Evolutionary conservation across 2,888 invertebrate genomes (phyloP), one percentile per base, ranked within the genome.

Genomic region (Rambutsinella grinnellia): DNA sequence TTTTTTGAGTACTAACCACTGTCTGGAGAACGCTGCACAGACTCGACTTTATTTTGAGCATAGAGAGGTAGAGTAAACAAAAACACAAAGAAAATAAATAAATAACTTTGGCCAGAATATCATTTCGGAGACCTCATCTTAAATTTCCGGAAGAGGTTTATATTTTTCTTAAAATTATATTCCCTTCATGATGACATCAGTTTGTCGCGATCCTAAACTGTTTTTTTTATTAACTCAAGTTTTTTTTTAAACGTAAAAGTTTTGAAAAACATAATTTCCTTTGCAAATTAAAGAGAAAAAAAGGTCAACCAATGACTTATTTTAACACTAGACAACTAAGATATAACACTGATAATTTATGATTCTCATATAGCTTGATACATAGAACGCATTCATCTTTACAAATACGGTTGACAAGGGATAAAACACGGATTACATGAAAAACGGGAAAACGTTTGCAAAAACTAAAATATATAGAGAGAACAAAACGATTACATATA

Each of bases 1-100:
- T n/a, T n/a, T n/a, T n/a, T n/a, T n/a, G n/a, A 63, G 70, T 79
- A 79, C 79, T 79, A 79, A 79, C 76, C 79, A 79, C 76, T 79
- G 76, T 79, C 79, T 68, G 76, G 76, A 76, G 79, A 68, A 71
- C 76, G 76, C 71, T 79, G 79, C 76, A 68, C 70, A 61, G 79
- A 79, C 74, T 76, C 79, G 71, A 76, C 79, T 79, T 79, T 66
- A n/a, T 36, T 56, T 70, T 70, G 70, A 62, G 70, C 60, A 76
- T 46, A 65, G 63, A 46, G 23, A 74, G 57, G 23, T 44, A 54
- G 47, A 46, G 46, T 57, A 60, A 67, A 36, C 36, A 36, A 61
- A 57, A 53, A 70, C 60, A 57, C 53, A 54, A 63, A 76, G 28
- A 65, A 63, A 63, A 49, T 24, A 70, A 49, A 69, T 51, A 70